These are phyloP conservation scores for Lethrus apterus DNA, from an alignment of 1,140 invertebrate species.

Conservation along the genomic window DNA sequence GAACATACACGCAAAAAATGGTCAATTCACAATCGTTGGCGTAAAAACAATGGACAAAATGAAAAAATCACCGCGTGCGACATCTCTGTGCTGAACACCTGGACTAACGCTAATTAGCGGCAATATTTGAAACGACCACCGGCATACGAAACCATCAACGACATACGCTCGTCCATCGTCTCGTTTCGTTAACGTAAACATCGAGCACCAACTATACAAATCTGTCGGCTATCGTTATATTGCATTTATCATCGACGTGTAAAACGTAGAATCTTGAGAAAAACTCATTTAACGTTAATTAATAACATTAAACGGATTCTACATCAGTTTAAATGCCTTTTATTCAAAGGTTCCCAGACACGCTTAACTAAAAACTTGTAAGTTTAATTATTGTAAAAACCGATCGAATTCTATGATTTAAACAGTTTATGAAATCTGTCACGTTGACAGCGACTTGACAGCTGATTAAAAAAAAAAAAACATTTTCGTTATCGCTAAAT, in stretches of 20 bases:
- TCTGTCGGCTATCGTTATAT: background rate
- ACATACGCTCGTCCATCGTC: background rate
- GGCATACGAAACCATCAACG: background rate
- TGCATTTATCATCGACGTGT: background rate
- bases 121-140: too few species aligned
- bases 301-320: too few species aligned
- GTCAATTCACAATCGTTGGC: slow-evolving; percentile 23
- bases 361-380: too few species aligned
- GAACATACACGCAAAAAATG: slow-evolving; percentile 11
- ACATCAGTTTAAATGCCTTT: too few species aligned
- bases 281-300: too few species aligned
- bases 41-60: slow-evolving; percentile 32
- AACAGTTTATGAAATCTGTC: background rate
- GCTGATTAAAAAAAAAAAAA: background rate
- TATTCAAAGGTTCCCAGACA: too few species aligned
- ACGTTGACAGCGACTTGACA: background rate
- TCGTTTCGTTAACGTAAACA: background rate
- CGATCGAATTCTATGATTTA: background rate
- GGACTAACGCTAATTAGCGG: too few species aligned
- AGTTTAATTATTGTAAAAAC: too few species aligned
- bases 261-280: too few species aligned
- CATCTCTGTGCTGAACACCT: slow-evolving; percentile 20
- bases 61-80: slow-evolving; percentile 21
- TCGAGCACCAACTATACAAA: slow-evolving; percentile 1
- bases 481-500: background rate